Conservation (phyloP, 2,113 vertebrate genomes). For the Lutjanus erythropterus region DNA sequence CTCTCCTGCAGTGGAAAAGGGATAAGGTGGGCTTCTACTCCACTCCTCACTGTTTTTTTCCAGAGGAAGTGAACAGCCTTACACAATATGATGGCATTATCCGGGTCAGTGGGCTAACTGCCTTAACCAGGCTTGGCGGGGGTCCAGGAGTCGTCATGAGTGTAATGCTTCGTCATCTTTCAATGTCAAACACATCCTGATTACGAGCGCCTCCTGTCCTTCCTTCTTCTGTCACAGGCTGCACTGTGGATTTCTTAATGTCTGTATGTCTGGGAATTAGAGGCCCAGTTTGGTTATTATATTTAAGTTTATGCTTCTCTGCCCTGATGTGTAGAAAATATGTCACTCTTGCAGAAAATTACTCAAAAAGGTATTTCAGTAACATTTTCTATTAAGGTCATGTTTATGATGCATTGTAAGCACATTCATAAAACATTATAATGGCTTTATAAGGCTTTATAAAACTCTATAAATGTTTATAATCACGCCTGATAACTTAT, state of each 20-base stretch:
- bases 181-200: constrained; percentile 49
- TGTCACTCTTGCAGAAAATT: constrained; percentile 20
- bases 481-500: no score
- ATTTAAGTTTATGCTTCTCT: constrained; percentile 15
- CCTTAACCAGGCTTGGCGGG: constrained; percentile 16
- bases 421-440: no score
- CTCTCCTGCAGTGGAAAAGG: neutral
- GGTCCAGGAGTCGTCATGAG: constrained; percentile 35
- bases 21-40: neutral
- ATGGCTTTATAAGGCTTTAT: no score
- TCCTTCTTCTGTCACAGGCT: constrained; percentile 28
- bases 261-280: constrained; percentile 18
- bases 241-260: constrained; percentile 44
- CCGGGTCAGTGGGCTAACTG: constrained; percentile 18
- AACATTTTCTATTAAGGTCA: no score
- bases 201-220: constrained; percentile 17
- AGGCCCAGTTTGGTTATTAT: constrained; percentile 22
- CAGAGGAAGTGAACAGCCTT: constrained; percentile 30
- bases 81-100: constrained; percentile 36
- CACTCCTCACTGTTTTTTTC: neutral
- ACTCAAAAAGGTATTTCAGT: constrained; percentile 43
- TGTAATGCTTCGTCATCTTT: constrained; percentile 48
- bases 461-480: no score
- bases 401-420: no score
- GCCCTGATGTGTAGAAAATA: constrained; percentile 5